phyloP scores from a whole-genome alignment of 2,888 invertebrate species.

The Acronicta aceris region DNA sequence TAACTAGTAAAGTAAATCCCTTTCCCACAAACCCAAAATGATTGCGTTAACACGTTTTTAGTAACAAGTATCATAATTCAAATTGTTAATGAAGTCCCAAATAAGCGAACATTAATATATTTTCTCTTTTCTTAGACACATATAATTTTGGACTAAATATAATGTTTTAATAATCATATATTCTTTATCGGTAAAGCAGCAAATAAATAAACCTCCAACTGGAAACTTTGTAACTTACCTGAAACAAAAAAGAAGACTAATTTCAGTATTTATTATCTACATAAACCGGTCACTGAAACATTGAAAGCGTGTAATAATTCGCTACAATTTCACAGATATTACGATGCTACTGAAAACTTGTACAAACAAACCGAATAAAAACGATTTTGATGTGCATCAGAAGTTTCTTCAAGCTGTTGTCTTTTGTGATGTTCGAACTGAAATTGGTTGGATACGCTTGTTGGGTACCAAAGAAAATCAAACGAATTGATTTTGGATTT shows the following conservation, averaged over 20 bases:
- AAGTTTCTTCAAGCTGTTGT: not conserved
- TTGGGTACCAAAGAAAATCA: not conserved
- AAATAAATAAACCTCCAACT: not conserved
- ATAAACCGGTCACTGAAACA: slow-evolving; percentile 32
- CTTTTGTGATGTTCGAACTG: not conserved
- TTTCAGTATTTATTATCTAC: slow-evolving; percentile 19
- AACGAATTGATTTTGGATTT: not conserved
- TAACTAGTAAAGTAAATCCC: too few relatives aligned
- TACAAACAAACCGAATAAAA: not conserved
- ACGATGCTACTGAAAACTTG: slow-evolving; percentile 17
- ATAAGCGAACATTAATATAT: too few relatives aligned
- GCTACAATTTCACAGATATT: slow-evolving; percentile 48
- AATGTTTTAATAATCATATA: too few relatives aligned
- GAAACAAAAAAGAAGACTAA: not conserved
- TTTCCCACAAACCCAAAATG: too few relatives aligned
- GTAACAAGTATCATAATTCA: too few relatives aligned
- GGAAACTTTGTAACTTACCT: not conserved
- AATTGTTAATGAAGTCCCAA: too few relatives aligned
- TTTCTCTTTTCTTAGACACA: too few relatives aligned
- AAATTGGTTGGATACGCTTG: not conserved
- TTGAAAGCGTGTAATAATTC: slow-evolving; percentile 49
- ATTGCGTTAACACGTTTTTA: too few relatives aligned
- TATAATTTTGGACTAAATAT: too few relatives aligned
- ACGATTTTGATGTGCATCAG: not conserved
- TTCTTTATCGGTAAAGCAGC: too few relatives aligned